phyloP scores from a whole-genome alignment of 2,113 vertebrate genomes.

The Oxygymnocypris stewartii region DNA sequence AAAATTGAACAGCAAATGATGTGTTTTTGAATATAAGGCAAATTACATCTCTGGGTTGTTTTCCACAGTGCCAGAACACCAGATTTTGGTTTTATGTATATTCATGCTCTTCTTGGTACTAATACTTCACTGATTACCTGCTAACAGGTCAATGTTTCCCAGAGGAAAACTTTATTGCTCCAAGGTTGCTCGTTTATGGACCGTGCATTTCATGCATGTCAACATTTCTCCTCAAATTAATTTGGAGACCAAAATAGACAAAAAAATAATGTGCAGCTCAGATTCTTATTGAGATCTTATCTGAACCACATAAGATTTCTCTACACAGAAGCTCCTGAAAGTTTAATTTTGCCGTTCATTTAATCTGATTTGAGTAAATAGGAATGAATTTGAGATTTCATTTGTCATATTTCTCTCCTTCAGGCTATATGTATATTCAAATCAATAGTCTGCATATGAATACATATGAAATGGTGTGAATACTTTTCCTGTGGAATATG shows the following conservation, averaged over 20 bases:
- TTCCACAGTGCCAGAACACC: background rate
- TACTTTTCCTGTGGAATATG: constrained; percentile 6
- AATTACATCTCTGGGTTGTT: background rate
- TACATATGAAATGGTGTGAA: background rate
- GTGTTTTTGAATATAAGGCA: background rate
- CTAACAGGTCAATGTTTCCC: no score
- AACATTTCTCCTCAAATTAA: background rate
- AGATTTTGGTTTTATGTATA: no score
- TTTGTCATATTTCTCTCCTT: background rate
- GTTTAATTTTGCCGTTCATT: background rate
- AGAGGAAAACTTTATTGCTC: no score
- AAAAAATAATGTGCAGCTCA: background rate
- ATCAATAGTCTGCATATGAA: background rate
- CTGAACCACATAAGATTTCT: background rate
- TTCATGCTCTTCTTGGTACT: no score
- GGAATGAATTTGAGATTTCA: background rate
- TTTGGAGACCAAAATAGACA: background rate
- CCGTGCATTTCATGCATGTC: background rate
- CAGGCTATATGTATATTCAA: background rate
- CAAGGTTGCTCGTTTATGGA: no score
- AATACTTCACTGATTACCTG: no score
- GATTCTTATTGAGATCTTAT: background rate
- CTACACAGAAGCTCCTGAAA: background rate
- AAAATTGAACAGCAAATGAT: background rate
- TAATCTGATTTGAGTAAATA: background rate